Base-by-base conservation (phyloP, 2,797 vertebrate genomes). In the Oophaga sylvatica region DNA sequence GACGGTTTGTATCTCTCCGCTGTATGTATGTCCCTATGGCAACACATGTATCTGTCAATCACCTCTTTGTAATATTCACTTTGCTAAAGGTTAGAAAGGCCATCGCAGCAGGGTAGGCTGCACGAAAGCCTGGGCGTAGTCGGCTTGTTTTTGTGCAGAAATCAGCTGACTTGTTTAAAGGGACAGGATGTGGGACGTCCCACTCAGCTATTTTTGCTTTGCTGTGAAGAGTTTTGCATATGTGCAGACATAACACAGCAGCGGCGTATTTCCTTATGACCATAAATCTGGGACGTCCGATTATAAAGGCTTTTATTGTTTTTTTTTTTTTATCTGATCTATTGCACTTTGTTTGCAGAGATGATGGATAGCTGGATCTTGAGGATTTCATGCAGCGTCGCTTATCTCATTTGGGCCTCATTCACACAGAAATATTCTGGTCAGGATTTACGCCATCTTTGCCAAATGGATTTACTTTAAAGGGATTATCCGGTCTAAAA, bases 141-240 rank as follows among this genome's bases (percentile, higher is more conserved):
- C 88, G 22, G 12, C 17, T 89, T 86, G 84, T 86, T 86, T 86
- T 83, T 53, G 77, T 81, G 78, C 60, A 81, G 60, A 68, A 85
- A 59, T 85, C 84, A 86, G 81, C 82, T 87, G 75, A 60, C 3
- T 76, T 77, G 9, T 22, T 29, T 79, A 80, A 88, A 91, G 79
- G 80, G 86, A 71, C 87, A 71, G 48, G 80, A 89, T 77, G 80
- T 86, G 80, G 83, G 84, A 68, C 57, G 73, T 63, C 5, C n/a
- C 63, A 16, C 45, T 19, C 13, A 31, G 65, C 26, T 60, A 3
- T 63, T 16, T 53, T 70, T 86, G 53, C 35, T 84, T 84, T 77
- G 12, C 17, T 26, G 7, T 71, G 15, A 75, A 75, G 71, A 48
- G 71, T 75, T 75, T 75, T 75, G 57, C 31, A 60, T 68, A 15